Base-by-base conservation (phyloP, 2,888 invertebrate genomes). In the Phytoseiulus persimilis region DNA sequence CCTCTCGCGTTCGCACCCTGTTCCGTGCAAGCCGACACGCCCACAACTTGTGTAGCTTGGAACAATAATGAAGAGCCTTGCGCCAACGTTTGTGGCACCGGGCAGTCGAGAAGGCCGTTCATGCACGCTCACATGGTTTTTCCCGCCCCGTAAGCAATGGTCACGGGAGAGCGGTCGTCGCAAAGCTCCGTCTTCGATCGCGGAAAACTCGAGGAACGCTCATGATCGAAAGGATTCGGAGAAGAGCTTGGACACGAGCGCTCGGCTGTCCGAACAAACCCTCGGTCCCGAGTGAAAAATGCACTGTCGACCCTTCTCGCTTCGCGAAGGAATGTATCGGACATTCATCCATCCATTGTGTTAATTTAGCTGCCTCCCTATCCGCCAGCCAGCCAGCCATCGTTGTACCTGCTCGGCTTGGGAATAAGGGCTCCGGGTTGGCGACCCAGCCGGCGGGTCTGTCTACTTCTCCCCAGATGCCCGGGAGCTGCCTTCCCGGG, bases 291-390 rank as follows among this genome's bases (percentile, higher is more conserved):
- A 65, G 65, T 65, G 65, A 65, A 65, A 65, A 65, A 65, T 65
- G 65, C 65, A 65, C 65, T 23, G 65, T 65, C 65, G 65, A 65
- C 65, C 65, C 65, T 65, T 65, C 65, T 65, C 18, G 65, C 65
- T 65, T 14, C 65, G 65, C 23, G 23, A 33, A 87, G 87, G 87
- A 87, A 87, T 87, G 87, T 87, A 87, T 87, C 31, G 87, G 87
- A 87, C 87, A 87, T 65, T 18, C 65, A 65, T 39, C 87, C 87
- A 87, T 87, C 87, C 87, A 87, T 87, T 87, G 87, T 87, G 87
- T 87, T 87, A 87, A 87, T 87, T 87, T 87, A 87, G 87, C 45
- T 45, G n/a, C 87, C 65, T 28, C 1, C 18, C 65, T 65, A 28
- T 18, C 65, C 1, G 65, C 1, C 65, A 2, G 65, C 65, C 65